A percentile compares a stretch with the other conserved stretches of the same genome.
phyloP scores from a whole-genome alignment of 2,797 vertebrate species.

The Parauchenoglanis punctatus region DNA sequence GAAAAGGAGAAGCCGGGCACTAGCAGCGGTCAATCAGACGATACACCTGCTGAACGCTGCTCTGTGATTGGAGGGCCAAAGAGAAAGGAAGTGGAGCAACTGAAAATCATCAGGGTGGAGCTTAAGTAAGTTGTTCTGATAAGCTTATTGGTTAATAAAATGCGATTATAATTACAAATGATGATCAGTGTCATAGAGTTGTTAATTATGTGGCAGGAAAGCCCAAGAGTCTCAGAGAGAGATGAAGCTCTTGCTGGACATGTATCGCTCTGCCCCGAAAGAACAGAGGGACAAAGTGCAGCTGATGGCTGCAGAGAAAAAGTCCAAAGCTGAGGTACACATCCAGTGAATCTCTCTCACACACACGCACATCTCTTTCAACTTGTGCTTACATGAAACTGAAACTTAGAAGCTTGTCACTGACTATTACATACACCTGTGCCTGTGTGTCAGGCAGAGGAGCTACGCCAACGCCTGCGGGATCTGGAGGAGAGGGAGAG shows the following conservation, averaged over 20 bases:
- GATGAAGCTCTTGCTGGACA: slow-evolving; percentile 95
- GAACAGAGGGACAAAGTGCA: slow-evolving; percentile 98
- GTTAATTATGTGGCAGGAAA: slow-evolving; percentile 76
- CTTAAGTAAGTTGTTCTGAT: slow-evolving; percentile 81
- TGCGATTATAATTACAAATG: not conserved
- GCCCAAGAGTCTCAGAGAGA: slow-evolving; percentile 96
- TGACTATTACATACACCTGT: not conserved
- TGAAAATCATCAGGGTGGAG: slow-evolving; percentile 89
- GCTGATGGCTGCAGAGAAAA: slow-evolving; percentile 97
- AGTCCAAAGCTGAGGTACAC: slow-evolving; percentile 91
- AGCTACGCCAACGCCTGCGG: slow-evolving; percentile 88
- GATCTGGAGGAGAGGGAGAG: slow-evolving; percentile 95
- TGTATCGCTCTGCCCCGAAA: slow-evolving; percentile 96
- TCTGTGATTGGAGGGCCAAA: slow-evolving; percentile 80
- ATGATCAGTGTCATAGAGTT: not conserved
- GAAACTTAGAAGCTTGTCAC: too few relatives aligned
- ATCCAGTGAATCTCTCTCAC: not conserved
- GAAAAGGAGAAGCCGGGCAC: slow-evolving; percentile 75
- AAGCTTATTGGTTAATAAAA: not conserved
- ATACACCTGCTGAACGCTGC: slow-evolving; percentile 68
- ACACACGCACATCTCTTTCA: not conserved
- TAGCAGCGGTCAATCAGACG: slow-evolving; percentile 75
- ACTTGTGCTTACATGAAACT: not conserved
- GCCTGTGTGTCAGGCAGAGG: slow-evolving; percentile 80
- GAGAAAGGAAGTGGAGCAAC: slow-evolving; percentile 92